These are phyloP conservation scores for Boloria euphrosyne DNA, from an alignment of 2,888 invertebrate species.

Conservation along the genomic window DNA sequence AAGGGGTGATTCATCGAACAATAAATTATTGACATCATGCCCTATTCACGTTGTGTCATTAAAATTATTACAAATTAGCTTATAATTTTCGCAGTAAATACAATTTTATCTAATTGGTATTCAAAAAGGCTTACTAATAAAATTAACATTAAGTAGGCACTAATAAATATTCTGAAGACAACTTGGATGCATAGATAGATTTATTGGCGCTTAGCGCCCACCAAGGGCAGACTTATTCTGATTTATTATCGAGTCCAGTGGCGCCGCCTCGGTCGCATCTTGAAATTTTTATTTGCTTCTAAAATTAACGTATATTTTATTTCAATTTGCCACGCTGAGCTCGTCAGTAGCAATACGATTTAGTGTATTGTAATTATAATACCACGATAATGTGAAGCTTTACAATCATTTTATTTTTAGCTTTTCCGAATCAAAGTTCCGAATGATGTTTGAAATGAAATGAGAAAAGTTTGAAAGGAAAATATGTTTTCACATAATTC, in stretches of 20 bases:
- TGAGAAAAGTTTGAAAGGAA: too few species aligned
- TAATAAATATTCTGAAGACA: not conserved
- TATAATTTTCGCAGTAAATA: not conserved
- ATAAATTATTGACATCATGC: conserved; percentile 39
- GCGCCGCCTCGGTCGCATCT: conserved; percentile 49
- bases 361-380: conserved; percentile 38
- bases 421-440: too few species aligned
- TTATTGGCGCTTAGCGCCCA: conserved; percentile 25
- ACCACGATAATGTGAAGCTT: conserved; percentile 4
- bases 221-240: conserved; percentile 34
- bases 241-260: conserved; percentile 47
- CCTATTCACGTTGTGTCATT: conserved; percentile 25
- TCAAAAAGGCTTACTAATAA: too few species aligned
- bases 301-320: conserved; percentile 51
- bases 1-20: conserved; percentile 49
- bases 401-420: not conserved
- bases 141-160: too few species aligned
- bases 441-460: too few species aligned
- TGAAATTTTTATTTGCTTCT: conserved; percentile 52
- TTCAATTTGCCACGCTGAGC: conserved; percentile 42
- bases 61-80: conserved; percentile 13
- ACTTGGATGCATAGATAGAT: conserved; percentile 23
- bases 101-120: not conserved
- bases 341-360: conserved; percentile 35
- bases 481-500: too few species aligned